phyloP scores from a whole-genome alignment of 2,888 invertebrate species.

The Alsophila aescularia region DNA sequence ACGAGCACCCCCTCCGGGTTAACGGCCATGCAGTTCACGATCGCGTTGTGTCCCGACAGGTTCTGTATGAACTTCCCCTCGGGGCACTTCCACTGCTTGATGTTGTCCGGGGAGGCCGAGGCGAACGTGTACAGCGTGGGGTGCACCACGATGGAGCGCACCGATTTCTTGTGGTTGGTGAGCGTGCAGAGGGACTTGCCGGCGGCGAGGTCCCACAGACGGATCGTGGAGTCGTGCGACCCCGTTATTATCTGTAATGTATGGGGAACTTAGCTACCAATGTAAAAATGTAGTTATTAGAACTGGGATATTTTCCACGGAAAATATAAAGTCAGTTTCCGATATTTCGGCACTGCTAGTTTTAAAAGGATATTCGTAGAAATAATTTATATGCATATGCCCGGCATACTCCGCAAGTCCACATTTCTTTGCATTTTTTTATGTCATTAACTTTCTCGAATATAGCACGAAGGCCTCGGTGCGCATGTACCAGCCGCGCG shows the following conservation, averaged over 20 bases:
- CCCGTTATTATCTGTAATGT: conserved; percentile 91
- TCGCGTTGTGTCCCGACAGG: conserved; percentile 97
- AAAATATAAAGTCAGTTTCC: no score
- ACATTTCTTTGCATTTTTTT: no score
- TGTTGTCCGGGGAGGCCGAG: conserved; percentile 98
- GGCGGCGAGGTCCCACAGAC: conserved; percentile 98
- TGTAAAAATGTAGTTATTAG: not conserved
- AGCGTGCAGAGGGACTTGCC: conserved; percentile 97
- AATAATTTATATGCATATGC: no score
- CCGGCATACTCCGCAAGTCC: no score
- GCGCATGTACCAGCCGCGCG: no score
- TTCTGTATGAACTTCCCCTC: conserved; percentile 99
- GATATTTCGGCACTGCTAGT: no score
- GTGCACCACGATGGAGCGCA: conserved; percentile 90
- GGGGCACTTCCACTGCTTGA: conserved; percentile 99
- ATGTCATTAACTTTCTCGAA: no score
- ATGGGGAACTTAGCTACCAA: no score
- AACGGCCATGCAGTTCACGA: conserved; percentile 97
- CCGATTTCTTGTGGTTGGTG: conserved; percentile 99
- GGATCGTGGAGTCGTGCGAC: conserved; percentile 97
- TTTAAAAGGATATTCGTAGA: no score
- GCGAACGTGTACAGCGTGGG: conserved; percentile 96
- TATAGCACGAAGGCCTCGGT: no score
- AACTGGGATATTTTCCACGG: no score
- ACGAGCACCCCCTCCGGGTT: conserved; percentile 98